Conservation (phyloP, 2,113 vertebrate species). For the Typhlomys cinereus region DNA sequence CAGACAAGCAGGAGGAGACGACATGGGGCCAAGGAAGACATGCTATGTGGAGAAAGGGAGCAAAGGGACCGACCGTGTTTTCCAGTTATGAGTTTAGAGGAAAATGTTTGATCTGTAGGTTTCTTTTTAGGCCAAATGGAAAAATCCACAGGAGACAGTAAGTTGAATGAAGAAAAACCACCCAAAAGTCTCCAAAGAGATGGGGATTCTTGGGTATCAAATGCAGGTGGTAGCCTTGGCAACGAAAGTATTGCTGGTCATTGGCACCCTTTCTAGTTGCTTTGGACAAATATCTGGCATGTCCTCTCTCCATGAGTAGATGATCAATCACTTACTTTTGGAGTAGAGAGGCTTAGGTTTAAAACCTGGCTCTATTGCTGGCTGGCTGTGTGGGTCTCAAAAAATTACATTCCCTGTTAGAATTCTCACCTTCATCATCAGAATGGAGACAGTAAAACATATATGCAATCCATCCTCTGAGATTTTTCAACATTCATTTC, state of each 20-base stretch:
- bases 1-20: neutral
- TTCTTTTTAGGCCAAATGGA: neutral
- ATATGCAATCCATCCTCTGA: neutral
- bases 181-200: neutral
- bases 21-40: neutral
- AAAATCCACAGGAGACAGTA: neutral
- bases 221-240: neutral
- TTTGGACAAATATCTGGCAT: neutral
- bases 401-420: neutral
- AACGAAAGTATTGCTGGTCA: neutral
- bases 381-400: neutral
- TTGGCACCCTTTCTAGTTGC: neutral
- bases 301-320: fast-evolving
- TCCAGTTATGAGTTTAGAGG: neutral
- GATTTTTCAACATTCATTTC: neutral
- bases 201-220: neutral
- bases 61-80: neutral
- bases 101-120: neutral
- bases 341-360: neutral
- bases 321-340: neutral
- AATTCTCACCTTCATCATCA: neutral
- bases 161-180: neutral
- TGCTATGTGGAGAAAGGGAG: neutral
- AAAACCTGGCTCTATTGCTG: neutral
- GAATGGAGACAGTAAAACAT: neutral